A percentile compares a stretch with the other conserved stretches of the same genome.
phyloP scores from a whole-genome alignment of 2,888 invertebrate species.

The Hypsopygia costalis region DNA sequence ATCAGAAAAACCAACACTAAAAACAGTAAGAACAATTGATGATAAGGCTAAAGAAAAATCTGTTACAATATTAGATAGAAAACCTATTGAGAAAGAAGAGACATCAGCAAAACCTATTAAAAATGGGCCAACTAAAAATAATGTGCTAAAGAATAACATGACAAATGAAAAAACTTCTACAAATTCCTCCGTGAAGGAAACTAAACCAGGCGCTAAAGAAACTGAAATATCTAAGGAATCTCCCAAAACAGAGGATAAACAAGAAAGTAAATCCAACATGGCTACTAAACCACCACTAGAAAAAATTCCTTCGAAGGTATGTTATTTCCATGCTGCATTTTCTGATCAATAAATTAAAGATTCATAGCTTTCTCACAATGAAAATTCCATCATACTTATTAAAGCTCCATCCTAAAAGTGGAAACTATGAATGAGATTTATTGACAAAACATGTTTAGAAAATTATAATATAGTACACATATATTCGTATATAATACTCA shows the following conservation, averaged over 20 bases:
- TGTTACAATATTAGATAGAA: slow-evolving; percentile 64
- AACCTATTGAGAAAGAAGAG: slow-evolving; percentile 29
- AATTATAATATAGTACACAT: no score
- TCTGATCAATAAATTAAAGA: no score
- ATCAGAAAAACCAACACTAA: slow-evolving; percentile 52
- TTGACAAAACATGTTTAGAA: no score
- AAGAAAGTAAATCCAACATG: slow-evolving; percentile 59
- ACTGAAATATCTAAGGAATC: slow-evolving; percentile 29
- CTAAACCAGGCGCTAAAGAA: slow-evolving; percentile 35
- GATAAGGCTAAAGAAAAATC: slow-evolving; percentile 68
- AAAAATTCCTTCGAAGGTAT: slow-evolving; percentile 64
- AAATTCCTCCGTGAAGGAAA: slow-evolving; percentile 27
- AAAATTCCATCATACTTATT: no score
- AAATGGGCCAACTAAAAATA: slow-evolving; percentile 45
- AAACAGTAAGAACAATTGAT: slow-evolving; percentile 65
- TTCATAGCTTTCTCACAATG: no score
- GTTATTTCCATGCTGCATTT: no score
- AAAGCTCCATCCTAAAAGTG: no score
- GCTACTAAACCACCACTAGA: slow-evolving; percentile 70
- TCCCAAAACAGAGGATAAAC: slow-evolving; percentile 33
- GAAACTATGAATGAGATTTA: no score
- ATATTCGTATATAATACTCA: no score
- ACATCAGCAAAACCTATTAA: slow-evolving; percentile 20
- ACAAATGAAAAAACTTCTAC: slow-evolving; percentile 28
- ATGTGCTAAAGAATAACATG: slow-evolving; percentile 26